Base-by-base conservation (phyloP, 92 coral and sea anemone genomes). In the Umimayanthus kanabou region DNA sequence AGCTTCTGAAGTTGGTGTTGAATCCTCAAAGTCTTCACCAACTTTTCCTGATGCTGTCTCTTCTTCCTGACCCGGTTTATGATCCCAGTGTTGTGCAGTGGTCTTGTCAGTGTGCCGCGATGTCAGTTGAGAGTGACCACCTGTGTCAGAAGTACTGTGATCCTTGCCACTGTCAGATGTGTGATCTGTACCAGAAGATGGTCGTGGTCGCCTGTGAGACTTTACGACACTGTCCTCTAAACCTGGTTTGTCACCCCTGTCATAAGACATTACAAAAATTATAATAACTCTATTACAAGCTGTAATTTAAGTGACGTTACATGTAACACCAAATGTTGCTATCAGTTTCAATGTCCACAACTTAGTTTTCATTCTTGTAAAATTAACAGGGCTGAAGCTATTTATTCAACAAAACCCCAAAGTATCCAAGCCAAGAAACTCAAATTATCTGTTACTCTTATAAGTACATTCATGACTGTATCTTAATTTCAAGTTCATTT, bases 201-300 rank as follows among this genome's bases (percentile, higher is more conserved):
- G 85, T 22, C 18, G 73, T 37, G 67, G 53, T 39, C 33, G 57
- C 73, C 53, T 66, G 39, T 49, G 72, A 10, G 73, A 66, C 14
- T 9, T 61, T 25, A 9, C 85, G 30, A 40, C 66, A 69, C 74
- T 73, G 14, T 40, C 65, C 67, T 67, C 76, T 71, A 82, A 66
- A 10, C 20, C 37, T 70, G 87, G 70, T 76, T 77, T 83, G n/a
- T 70, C 29, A 53, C 87, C 64, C 87, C 78, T 67, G 77, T 28
- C 65, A 69, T 1, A 83, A 83, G 28, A 37, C 30, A 64, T 47
- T 37, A 33, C 22, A n/a, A 70, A 20, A 42, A 83, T 23, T 26
- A 70, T 47, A 33, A 2, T 16, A 33, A 30, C 33, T 65, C 29
- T 61, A 40, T 61, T 18, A 81, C 8, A 43, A 40, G 76, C 64